These are phyloP conservation scores for Thinocorus orbignyianus DNA, from an alignment of 2,113 vertebrate genomes.

Conservation along the genomic window DNA sequence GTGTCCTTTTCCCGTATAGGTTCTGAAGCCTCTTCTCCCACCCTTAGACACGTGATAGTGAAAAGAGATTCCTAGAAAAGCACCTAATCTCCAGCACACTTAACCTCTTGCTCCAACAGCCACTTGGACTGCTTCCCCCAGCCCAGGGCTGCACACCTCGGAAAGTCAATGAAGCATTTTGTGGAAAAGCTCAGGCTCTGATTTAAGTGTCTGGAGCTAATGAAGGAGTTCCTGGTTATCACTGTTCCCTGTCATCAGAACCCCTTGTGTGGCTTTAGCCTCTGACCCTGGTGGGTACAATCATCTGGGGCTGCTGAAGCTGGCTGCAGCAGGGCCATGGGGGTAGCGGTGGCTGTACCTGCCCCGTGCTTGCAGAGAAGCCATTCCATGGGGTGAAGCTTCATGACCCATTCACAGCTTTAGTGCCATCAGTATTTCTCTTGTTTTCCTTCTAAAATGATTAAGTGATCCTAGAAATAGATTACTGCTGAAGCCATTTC, in stretches of 20 bases:
- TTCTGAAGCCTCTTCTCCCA: background rate
- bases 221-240: background rate
- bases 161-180: background rate
- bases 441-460: background rate
- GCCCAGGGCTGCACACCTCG: too few species aligned
- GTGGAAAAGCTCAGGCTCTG: background rate
- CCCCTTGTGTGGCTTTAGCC: background rate
- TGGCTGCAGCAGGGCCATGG: rapidly evolving
- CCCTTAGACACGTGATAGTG: background rate
- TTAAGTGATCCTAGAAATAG: background rate
- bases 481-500: background rate
- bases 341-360: background rate
- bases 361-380: rapidly evolving
- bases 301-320: background rate
- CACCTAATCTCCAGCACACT: background rate
- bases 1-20: background rate
- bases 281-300: background rate
- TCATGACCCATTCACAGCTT: background rate
- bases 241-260: background rate
- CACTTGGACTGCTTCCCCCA: background rate
- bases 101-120: background rate
- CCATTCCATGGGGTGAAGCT: background rate
- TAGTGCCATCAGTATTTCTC: background rate
- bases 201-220: background rate
- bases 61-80: background rate